Percentiles rank a stretch among this genome's conserved stretches.
These are phyloP conservation scores for Telenomus remus DNA, from an alignment of 1,140 invertebrate species.

Conservation along the genomic window DNA sequence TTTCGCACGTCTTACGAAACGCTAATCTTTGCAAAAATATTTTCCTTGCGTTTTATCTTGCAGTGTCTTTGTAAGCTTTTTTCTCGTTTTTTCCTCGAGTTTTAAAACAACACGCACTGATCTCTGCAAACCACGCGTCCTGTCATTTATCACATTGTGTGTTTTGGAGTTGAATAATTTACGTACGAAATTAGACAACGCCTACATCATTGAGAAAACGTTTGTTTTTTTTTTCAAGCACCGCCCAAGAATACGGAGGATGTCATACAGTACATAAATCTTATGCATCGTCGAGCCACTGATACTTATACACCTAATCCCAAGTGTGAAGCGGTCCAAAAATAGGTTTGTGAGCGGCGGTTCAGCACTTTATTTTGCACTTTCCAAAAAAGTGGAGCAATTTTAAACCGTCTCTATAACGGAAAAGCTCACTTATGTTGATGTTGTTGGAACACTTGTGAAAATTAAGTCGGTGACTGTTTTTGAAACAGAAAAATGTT, in stretches of 20 bases:
- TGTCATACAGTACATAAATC: constrained; percentile 44
- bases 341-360: constrained; percentile 27
- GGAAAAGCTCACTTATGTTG: too few relatives aligned
- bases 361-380: not conserved
- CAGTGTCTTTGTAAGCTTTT: too few relatives aligned
- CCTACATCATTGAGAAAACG: constrained; percentile 41
- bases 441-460: not conserved
- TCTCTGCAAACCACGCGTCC: too few relatives aligned
- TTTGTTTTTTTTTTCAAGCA: constrained; percentile 33
- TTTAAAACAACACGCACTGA: too few relatives aligned
- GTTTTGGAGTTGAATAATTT: constrained; percentile 10
- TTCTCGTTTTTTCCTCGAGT: too few relatives aligned
- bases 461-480: too few relatives aligned
- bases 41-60: too few relatives aligned
- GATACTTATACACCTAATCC: constrained; percentile 25
- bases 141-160: not conserved
- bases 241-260: constrained; percentile 22
- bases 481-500: constrained; percentile 3
- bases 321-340: constrained; percentile 21
- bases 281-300: constrained; percentile 44
- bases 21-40: too few relatives aligned
- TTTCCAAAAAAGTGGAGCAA: not conserved
- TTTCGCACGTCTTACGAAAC: not conserved
- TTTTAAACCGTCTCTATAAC: too few relatives aligned
- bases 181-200: constrained; percentile 43